These are phyloP conservation scores for Martes flavigula DNA, from an alignment of 2,797 vertebrate species.

Conservation along the genomic window DNA sequence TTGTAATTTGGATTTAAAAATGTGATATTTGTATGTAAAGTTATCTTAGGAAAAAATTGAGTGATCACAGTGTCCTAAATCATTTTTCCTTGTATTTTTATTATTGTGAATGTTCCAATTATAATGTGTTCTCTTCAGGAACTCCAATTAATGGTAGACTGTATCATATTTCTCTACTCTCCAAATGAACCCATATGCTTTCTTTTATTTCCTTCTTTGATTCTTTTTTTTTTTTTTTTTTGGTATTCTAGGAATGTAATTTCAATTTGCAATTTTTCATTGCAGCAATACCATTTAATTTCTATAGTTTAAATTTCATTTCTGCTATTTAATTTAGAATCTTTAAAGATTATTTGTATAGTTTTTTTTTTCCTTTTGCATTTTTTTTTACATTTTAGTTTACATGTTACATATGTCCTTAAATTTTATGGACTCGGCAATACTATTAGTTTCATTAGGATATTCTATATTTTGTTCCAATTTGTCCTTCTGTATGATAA, in stretches of 20 bases:
- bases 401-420: not conserved
- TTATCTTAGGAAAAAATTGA: not conserved
- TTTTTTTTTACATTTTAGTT: not conserved
- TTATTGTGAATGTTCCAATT: not conserved
- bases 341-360: not conserved
- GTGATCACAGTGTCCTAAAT: not conserved
- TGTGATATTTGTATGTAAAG: not conserved
- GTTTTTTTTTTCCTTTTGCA: not conserved
- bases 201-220: not conserved
- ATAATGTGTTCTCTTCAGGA: not conserved
- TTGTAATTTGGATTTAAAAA: not conserved
- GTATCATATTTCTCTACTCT: not conserved
- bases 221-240: not conserved
- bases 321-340: not conserved
- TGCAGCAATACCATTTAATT: not conserved
- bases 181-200: not conserved
- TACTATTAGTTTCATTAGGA: not conserved
- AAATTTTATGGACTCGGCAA: not conserved
- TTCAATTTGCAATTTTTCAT: not conserved
- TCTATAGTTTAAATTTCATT: not conserved
- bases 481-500: not conserved
- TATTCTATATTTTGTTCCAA: not conserved
- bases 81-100: not conserved
- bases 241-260: not conserved
- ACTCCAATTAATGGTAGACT: not conserved